Percentiles rank a stretch among this genome's conserved stretches.
phyloP scores from a whole-genome alignment of 1,140 invertebrate species.

The Drosophila guanche region DNA sequence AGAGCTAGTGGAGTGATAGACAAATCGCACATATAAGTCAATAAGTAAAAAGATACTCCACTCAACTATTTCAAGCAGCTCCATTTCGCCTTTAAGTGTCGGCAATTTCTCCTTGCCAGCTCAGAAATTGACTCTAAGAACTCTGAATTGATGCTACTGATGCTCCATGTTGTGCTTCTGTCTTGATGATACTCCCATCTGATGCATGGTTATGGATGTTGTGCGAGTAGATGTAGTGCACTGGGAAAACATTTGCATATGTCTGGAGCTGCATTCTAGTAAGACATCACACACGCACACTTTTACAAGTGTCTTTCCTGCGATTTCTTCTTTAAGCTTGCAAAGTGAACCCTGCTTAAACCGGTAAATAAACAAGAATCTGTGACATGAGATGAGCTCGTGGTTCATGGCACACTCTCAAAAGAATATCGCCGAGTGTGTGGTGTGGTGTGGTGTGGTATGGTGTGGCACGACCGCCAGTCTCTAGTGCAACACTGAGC shows the following conservation, averaged over 20 bases:
- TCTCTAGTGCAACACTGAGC: slow-evolving; percentile 39
- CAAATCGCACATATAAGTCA: slow-evolving; percentile 3
- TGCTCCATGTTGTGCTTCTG: no score
- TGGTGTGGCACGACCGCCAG: slow-evolving; percentile 23
- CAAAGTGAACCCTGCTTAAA: slow-evolving; percentile 39
- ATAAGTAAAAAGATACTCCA: slow-evolving; percentile 23
- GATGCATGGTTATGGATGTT: slow-evolving; percentile 39
- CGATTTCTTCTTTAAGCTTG: slow-evolving; percentile 27
- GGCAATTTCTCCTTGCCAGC: slow-evolving; percentile 35
- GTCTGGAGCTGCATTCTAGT: slow-evolving; percentile 22
- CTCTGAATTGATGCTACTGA: neutral
- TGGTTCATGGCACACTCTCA: slow-evolving; percentile 24
- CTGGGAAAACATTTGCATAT: slow-evolving; percentile 27
- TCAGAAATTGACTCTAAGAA: slow-evolving; percentile 10
- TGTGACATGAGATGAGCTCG: slow-evolving; percentile 67
- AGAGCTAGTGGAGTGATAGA: neutral
- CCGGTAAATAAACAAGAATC: slow-evolving; percentile 67
- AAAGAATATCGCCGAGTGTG: slow-evolving; percentile 35
- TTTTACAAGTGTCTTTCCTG: slow-evolving; percentile 17
- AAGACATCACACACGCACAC: slow-evolving; percentile 11
- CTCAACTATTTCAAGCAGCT: slow-evolving; percentile 22
- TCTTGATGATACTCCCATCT: slow-evolving; percentile 1
- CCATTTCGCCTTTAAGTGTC: slow-evolving; percentile 38
- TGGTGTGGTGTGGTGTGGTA: slow-evolving; percentile 14
- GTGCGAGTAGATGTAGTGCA: neutral